These are phyloP conservation scores for Campylomormyrus numenius DNA, from an alignment of 2,113 vertebrate species.

Conservation along the genomic window DNA sequence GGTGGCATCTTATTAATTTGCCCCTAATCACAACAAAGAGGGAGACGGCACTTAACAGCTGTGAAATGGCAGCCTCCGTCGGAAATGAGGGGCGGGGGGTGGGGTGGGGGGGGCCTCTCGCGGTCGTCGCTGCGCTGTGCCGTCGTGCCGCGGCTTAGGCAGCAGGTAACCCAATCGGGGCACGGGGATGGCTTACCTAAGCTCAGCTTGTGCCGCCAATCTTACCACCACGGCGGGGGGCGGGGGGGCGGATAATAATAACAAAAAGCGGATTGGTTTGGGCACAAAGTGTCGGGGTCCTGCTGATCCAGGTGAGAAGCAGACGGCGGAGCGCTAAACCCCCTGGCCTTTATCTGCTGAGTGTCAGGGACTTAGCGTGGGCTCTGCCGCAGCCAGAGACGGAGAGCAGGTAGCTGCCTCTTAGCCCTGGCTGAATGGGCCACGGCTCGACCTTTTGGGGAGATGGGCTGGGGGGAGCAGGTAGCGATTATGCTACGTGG, in stretches of 20 bases:
- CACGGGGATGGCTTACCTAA: slow-evolving; percentile 40
- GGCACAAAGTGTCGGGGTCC: slow-evolving; percentile 44
- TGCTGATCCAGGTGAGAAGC: slow-evolving; percentile 67
- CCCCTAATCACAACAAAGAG: slow-evolving; percentile 31
- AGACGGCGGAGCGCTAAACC: slow-evolving; percentile 63
- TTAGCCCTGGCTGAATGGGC: background rate
- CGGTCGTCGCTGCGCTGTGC: slow-evolving; percentile 16
- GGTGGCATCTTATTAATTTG: slow-evolving; percentile 34
- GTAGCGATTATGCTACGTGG: slow-evolving; percentile 13
- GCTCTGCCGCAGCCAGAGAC: slow-evolving; percentile 23
- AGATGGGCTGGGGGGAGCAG: slow-evolving; percentile 17
- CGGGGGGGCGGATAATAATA: slow-evolving; percentile 41
- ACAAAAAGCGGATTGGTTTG: slow-evolving; percentile 56
- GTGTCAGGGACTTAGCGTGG: slow-evolving; percentile 32
- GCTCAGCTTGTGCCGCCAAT: slow-evolving; percentile 42
- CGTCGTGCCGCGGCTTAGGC: background rate
- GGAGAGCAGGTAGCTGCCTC: slow-evolving; percentile 40
- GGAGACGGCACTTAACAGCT: slow-evolving; percentile 34
- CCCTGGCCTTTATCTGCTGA: slow-evolving; percentile 51
- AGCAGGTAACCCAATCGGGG: slow-evolving; percentile 7
- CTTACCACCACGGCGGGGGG: slow-evolving; percentile 32
- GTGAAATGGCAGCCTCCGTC: slow-evolving; percentile 21
- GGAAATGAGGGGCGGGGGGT: slow-evolving; percentile 12
- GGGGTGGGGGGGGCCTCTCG: background rate
- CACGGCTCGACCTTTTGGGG: slow-evolving; percentile 28